phyloP scores from a whole-genome alignment of 2,888 invertebrate species.

The Cinara cedri region DNA sequence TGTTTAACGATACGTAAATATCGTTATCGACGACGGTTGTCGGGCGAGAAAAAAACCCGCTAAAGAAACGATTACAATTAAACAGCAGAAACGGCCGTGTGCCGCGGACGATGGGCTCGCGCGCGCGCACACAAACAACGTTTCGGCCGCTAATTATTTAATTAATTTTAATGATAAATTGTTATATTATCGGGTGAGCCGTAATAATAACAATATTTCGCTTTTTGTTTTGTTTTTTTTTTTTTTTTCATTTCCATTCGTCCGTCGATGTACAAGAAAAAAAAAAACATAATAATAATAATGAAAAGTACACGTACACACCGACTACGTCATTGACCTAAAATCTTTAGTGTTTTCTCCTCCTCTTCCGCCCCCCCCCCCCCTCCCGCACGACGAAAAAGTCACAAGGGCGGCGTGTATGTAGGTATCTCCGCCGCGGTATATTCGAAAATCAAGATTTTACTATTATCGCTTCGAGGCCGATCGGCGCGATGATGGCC shows the following conservation, averaged over 20 bases:
- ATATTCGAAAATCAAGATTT: conserved; percentile 43
- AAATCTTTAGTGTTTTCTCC: conserved; percentile 43
- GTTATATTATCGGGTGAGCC: background rate
- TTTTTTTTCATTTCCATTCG: background rate
- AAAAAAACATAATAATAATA: no score
- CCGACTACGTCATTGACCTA: conserved; percentile 54
- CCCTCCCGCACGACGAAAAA: no score
- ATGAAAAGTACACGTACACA: background rate
- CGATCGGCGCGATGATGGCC: conserved; percentile 2
- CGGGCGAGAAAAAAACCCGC: no score
- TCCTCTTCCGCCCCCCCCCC: no score
- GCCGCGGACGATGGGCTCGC: no score
- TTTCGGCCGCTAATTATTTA: conserved; percentile 20
- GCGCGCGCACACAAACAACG: background rate
- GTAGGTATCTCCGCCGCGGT: no score
- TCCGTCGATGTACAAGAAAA: background rate
- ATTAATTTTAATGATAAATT: background rate
- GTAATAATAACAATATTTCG: background rate
- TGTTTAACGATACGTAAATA: no score
- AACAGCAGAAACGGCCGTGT: no score
- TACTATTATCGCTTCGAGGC: conserved; percentile 25
- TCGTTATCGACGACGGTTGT: no score
- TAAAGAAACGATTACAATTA: no score
- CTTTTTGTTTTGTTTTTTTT: background rate
- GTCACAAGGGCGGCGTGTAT: conserved; percentile 31